These are phyloP conservation scores for Pseudonaja textilis DNA, from an alignment of 2,113 vertebrate species.

Conservation along the genomic window DNA sequence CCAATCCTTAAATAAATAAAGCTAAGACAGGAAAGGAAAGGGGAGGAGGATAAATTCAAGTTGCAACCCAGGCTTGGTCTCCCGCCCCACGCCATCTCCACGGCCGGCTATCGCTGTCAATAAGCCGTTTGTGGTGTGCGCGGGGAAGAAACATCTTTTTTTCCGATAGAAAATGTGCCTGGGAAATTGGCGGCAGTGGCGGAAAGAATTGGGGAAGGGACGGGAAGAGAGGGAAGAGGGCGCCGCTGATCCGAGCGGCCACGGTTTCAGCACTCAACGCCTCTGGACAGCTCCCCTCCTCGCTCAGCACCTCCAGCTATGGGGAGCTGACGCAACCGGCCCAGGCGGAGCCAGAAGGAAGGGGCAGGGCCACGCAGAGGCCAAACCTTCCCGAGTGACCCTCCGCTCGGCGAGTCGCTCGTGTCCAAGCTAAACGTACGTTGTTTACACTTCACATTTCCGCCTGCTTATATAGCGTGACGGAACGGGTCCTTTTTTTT, in stretches of 20 bases:
- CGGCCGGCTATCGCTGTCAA: conserved; percentile 36
- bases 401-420: not conserved
- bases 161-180: conserved; percentile 55
- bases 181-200: not conserved
- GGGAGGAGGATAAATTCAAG: conserved; percentile 18
- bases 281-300: conserved; percentile 75
- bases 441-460: not conserved
- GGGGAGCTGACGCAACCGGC: conserved; percentile 40
- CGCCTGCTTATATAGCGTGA: not conserved
- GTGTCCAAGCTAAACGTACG: not conserved
- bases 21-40: not conserved
- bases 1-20: not conserved
- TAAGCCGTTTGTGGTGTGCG: conserved; percentile 36
- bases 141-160: conserved; percentile 22
- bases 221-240: no score
- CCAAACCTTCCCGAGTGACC: no score
- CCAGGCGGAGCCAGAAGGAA: not conserved
- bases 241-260: conserved; percentile 34
- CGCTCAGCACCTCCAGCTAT: conserved; percentile 67
- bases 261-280: conserved; percentile 76
- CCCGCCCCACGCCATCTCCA: not conserved
- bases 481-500: no score
- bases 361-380: not conserved
- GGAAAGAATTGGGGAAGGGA: no score
- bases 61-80: conserved; percentile 37